Conservation (phyloP, 2,888 invertebrate genomes). For the Perdita meconis region DNA sequence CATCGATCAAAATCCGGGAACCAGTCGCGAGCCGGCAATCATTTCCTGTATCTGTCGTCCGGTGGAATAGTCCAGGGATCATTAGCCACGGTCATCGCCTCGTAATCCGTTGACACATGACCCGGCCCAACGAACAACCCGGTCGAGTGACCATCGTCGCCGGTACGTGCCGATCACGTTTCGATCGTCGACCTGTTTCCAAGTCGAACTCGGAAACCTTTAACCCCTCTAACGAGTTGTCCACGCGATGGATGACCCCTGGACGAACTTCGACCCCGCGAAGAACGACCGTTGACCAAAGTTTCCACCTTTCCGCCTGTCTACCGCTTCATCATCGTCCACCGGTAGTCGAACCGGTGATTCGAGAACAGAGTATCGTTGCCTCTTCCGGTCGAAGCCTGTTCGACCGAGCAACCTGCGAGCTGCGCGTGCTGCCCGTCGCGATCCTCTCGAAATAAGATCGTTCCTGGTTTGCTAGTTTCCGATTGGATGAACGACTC, state of each 20-base stretch:
- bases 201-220: slow-evolving; percentile 60
- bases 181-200: slow-evolving; percentile 31
- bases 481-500: slow-evolving; percentile 57
- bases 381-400: slow-evolving; percentile 21
- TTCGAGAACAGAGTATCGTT: slow-evolving; percentile 29
- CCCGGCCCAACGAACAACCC: slow-evolving; percentile 34
- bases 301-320: slow-evolving; percentile 44
- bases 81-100: slow-evolving; percentile 75
- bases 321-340: slow-evolving; percentile 38
- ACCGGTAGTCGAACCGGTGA: slow-evolving; percentile 43
- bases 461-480: slow-evolving; percentile 34
- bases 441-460: slow-evolving; percentile 54
- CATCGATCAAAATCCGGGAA: slow-evolving; percentile 32
- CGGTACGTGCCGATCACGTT: slow-evolving; percentile 63
- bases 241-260: slow-evolving; percentile 70
- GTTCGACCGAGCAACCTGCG: slow-evolving; percentile 64
- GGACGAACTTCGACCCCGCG: slow-evolving; percentile 39
- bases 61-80: slow-evolving; percentile 48
- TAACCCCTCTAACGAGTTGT: slow-evolving; percentile 64
- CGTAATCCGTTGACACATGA: slow-evolving; percentile 76
- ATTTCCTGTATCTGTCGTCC: slow-evolving; percentile 21
- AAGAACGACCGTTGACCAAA: slow-evolving; percentile 67
- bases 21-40: slow-evolving; percentile 33
- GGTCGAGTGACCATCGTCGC: slow-evolving; percentile 27
- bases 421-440: slow-evolving; percentile 71